These are phyloP conservation scores for Abramis brama DNA, from an alignment of 2,113 vertebrate species.

Conservation along the genomic window DNA sequence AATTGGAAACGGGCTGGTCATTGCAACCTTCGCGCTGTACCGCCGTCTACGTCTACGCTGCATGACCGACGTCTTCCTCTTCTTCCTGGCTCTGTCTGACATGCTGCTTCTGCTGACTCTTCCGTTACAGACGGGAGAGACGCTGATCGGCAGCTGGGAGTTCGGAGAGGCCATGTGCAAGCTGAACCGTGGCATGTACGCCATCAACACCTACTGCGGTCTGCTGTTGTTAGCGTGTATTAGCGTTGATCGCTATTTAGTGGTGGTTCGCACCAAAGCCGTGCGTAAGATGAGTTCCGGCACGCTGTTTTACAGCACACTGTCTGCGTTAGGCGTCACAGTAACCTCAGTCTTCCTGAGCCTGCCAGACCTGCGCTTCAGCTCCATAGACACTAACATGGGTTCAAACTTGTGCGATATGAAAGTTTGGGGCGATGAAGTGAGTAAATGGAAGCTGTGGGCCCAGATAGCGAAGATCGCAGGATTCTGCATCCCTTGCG, in stretches of 20 bases:
- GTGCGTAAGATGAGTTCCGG: slow-evolving; percentile 66
- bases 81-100: slow-evolving; percentile 88
- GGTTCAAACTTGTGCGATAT: slow-evolving; percentile 71
- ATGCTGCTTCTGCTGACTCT: slow-evolving; percentile 85
- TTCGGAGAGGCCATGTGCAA: slow-evolving; percentile 74
- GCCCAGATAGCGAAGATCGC: slow-evolving; percentile 75
- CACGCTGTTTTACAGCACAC: slow-evolving; percentile 63
- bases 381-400: slow-evolving; percentile 59
- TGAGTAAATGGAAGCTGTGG: slow-evolving; percentile 62
- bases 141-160: slow-evolving; percentile 72
- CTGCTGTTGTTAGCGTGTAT: slow-evolving; percentile 90
- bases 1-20: slow-evolving; percentile 84
- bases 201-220: slow-evolving; percentile 88
- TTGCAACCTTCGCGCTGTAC: slow-evolving; percentile 83
- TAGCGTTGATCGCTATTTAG: slow-evolving; percentile 88
- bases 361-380: slow-evolving; percentile 81
- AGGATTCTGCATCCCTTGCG: slow-evolving; percentile 82
- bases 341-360: slow-evolving; percentile 79
- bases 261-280: slow-evolving; percentile 75
- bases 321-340: slow-evolving; percentile 72
- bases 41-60: slow-evolving; percentile 71
- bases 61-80: slow-evolving; percentile 85
- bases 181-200: slow-evolving; percentile 75
- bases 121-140: slow-evolving; percentile 72
- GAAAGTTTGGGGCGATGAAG: slow-evolving; percentile 44